phyloP scores from a whole-genome alignment of 2,113 vertebrate genomes.

The Dunckerocampus dactyliophorus region DNA sequence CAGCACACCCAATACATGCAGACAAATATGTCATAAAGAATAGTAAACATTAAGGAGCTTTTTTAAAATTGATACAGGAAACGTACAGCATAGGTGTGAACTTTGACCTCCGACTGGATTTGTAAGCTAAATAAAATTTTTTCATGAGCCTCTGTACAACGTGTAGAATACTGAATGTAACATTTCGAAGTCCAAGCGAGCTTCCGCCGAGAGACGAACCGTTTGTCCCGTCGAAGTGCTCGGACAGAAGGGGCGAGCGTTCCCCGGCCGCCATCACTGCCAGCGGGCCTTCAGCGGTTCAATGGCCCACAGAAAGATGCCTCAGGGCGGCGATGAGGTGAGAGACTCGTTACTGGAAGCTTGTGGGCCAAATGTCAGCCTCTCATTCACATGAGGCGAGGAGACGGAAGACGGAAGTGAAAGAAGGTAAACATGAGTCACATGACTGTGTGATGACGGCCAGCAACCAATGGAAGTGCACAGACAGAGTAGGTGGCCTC shows the following conservation, averaged over 20 bases:
- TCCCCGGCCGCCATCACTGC: constrained; percentile 64
- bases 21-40: too few species aligned
- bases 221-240: constrained; percentile 53
- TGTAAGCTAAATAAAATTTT: too few species aligned
- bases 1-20: too few species aligned
- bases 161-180: neutral
- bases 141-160: too few species aligned
- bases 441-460: constrained; percentile 39
- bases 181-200: constrained; percentile 17
- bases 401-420: constrained; percentile 45
- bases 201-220: constrained; percentile 45
- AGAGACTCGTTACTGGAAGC: neutral
- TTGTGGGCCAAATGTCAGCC: neutral
- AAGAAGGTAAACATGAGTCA: constrained; percentile 53
- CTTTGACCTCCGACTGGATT: too few species aligned
- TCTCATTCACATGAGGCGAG: constrained; percentile 42
- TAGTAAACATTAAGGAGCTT: too few species aligned
- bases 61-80: too few species aligned
- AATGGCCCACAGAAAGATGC: neutral
- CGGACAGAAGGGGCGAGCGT: constrained; percentile 65
- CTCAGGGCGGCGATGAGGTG: neutral
- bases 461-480: constrained; percentile 32
- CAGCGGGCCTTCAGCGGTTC: neutral
- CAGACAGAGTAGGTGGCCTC: neutral
- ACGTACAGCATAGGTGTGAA: too few species aligned